Evolutionary conservation across 2,113 vertebrate species (phyloP), one percentile per base, ranked within the genome.

Genomic region (Mustela lutreola): DNA sequence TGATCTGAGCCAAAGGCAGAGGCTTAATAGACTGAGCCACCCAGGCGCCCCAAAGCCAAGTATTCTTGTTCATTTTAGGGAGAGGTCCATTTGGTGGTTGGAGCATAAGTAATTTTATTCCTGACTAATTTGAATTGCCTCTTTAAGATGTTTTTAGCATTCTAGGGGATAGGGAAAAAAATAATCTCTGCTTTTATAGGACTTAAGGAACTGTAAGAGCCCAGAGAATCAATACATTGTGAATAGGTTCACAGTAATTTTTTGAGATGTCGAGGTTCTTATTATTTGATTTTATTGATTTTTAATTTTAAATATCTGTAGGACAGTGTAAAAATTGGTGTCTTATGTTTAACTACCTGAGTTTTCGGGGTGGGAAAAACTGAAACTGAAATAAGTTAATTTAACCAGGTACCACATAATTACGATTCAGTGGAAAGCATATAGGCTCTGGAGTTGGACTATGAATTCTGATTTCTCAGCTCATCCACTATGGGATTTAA

Each of bases 251-350:
- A 71, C 33, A 81, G 16, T 88, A 71, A n/a, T 50, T 18, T 94
- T 62, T 71, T 73, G 85, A 89, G 24, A 50, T 94, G 31, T 11
- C 92, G 21, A 81, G 28, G n/a, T 73, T 92, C 36, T 95, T 58
- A 56, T 2, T 62, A 31, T 50, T 31, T 92, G n/a, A 62, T 89
- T 62, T 75, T 70, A 48, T 24, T 71, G 36, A 82, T 94, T 75
- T 87, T 94, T 65, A 87, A 76, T 76, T 39, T 75, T 48, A 56
- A 82, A 75, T 91, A 21, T 67, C 28, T 79, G 5, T 63, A 24
- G 45, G 76, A 36, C 39, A 75, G 12, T 73, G n/a, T 95, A 73
- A 76, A 85, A 24, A 80, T 73, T 92, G 24, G 11, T 39, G 42
- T 42, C 31, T 89, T 84, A 33, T 42, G 42, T 10, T 80, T 87